Evolutionary conservation across 1,140 invertebrate species (phyloP).

Genomic region (Lepidotrigona ventralis): DNA sequence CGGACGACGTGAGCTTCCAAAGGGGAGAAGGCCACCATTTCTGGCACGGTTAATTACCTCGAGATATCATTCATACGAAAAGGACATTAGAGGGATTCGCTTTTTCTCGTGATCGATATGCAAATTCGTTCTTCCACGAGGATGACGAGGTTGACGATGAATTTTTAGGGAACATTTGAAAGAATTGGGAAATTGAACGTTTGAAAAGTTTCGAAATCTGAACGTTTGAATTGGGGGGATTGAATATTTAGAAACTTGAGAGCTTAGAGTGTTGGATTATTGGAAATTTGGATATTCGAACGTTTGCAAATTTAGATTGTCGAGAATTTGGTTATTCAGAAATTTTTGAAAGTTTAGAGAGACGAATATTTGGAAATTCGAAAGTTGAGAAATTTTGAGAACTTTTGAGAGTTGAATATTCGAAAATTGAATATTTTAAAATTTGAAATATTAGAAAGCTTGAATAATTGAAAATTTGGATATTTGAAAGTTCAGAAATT

Average conservation of each 20-base stretch:
- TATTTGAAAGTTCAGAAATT: background rate
- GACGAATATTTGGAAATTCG: background rate
- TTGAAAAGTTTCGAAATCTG: background rate
- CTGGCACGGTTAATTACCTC: slow-evolving; percentile 64
- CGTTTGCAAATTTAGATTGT: background rate
- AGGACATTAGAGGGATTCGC: slow-evolving; percentile 1
- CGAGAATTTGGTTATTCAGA: background rate
- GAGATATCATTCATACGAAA: slow-evolving; percentile 61
- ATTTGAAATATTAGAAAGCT: background rate
- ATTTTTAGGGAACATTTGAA: background rate
- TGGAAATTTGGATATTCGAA: no score
- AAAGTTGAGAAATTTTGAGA: background rate
- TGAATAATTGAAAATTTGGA: background rate
- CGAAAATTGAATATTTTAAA: background rate
- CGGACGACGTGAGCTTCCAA: slow-evolving; percentile 43
- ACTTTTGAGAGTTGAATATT: background rate
- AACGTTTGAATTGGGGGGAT: background rate
- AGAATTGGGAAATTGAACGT: background rate
- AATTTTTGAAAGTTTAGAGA: background rate
- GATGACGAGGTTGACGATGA: background rate
- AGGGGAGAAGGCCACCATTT: slow-evolving; percentile 58
- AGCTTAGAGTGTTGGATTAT: background rate
- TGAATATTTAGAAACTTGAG: background rate
- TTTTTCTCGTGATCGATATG: background rate
- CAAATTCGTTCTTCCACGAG: background rate